These are phyloP conservation scores for Phasia obesa DNA, from an alignment of 2,888 invertebrate genomes.

Conservation along the genomic window DNA sequence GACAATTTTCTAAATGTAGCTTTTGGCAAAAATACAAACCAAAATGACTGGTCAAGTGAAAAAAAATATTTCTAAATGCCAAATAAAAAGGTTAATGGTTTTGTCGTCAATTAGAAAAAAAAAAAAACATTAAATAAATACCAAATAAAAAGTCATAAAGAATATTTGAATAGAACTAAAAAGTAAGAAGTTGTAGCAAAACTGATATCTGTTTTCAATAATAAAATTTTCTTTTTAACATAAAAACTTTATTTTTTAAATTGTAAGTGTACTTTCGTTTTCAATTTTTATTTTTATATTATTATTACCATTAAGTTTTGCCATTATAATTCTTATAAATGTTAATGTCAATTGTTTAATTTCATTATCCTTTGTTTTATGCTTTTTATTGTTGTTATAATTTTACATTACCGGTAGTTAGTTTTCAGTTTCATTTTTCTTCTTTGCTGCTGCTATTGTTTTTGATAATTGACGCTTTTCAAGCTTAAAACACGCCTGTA, in stretches of 20 bases:
- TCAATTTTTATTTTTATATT: too few relatives aligned
- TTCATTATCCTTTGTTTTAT: not conserved
- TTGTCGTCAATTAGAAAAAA: not conserved
- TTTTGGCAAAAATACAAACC: conserved; percentile 54
- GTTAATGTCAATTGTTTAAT: not conserved
- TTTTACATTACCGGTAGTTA: conserved; percentile 42
- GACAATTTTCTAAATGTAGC: conserved; percentile 50
- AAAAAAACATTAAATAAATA: not conserved
- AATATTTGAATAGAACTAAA: too few relatives aligned
- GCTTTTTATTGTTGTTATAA: conserved; percentile 40
- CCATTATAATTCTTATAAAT: not conserved
- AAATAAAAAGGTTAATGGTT: conserved; percentile 24
- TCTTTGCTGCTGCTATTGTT: not conserved
- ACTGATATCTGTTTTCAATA: too few relatives aligned
- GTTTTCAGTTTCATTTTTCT: not conserved
- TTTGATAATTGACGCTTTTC: conserved; percentile 55
- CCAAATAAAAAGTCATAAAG: not conserved
- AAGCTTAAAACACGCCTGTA: conserved; percentile 29
- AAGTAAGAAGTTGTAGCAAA: too few relatives aligned
- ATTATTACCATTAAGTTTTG: too few relatives aligned
- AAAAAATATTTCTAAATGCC: conserved; percentile 20
- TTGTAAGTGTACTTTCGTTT: too few relatives aligned
- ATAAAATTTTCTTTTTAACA: too few relatives aligned
- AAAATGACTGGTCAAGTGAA: conserved; percentile 24
- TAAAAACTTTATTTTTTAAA: too few relatives aligned